A percentile compares a stretch with the other conserved stretches of the same genome.
These are phyloP conservation scores for Syrphus vitripennis DNA, from an alignment of 2,888 invertebrate species.

Conservation along the genomic window DNA sequence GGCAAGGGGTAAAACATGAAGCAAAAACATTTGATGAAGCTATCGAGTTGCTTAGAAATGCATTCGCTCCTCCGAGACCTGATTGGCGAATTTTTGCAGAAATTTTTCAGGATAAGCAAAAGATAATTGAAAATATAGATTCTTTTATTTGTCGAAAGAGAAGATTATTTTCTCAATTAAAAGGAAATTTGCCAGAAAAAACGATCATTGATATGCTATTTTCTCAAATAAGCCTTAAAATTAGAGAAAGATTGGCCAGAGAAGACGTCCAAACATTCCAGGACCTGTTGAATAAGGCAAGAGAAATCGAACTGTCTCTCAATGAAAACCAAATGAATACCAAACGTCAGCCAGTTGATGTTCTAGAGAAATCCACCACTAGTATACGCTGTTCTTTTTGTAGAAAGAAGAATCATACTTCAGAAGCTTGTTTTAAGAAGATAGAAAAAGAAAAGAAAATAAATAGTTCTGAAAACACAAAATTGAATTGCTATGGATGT, in stretches of 20 bases:
- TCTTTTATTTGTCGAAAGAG: conserved; percentile 57
- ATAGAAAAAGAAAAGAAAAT: not conserved
- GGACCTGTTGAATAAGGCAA: too few relatives aligned
- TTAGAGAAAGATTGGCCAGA: not conserved
- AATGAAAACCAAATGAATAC: not conserved
- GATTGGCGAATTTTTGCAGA: conserved; percentile 64
- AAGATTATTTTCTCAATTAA: conserved; percentile 48
- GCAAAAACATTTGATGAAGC: conserved; percentile 35
- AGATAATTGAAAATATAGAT: conserved; percentile 58
- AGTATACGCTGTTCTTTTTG: not conserved
- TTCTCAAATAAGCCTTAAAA: not conserved
- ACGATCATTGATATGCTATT: not conserved
- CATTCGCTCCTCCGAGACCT: conserved; percentile 60
- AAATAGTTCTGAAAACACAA: not conserved
- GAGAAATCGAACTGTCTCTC: not conserved
- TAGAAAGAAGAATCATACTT: not conserved
- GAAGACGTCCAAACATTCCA: too few relatives aligned
- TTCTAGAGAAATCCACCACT: not conserved
- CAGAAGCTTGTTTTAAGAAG: not conserved
- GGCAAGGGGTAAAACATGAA: not conserved
- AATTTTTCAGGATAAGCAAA: conserved; percentile 58
- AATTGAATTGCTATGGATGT: not conserved
- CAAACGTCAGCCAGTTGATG: not conserved
- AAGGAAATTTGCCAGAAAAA: not conserved
- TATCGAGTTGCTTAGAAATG: conserved; percentile 41